Evolutionary conservation across 2,113 vertebrate species (phyloP).

Genomic region (Junco hyemalis): DNA sequence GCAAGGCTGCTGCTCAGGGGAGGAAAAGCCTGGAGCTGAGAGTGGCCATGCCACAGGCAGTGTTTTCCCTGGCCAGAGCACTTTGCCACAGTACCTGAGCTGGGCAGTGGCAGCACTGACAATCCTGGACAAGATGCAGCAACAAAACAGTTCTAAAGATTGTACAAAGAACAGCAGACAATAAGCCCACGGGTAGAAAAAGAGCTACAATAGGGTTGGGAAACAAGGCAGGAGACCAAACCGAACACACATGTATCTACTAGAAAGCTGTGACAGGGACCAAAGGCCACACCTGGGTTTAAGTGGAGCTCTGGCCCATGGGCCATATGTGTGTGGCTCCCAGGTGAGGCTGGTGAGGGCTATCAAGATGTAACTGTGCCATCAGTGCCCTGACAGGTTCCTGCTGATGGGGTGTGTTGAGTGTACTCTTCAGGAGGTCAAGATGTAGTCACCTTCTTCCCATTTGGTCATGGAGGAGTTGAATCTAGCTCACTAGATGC

Average conservation of each 20-base stretch:
- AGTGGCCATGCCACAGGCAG: rapidly evolving
- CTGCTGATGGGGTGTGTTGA: not conserved
- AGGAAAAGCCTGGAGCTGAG: not conserved
- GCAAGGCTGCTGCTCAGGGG: not conserved
- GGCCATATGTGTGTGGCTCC: too few relatives aligned
- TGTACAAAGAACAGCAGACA: not conserved
- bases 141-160: not conserved
- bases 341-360: not conserved
- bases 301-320: not conserved
- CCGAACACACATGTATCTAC: rapidly evolving
- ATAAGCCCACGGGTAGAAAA: not conserved
- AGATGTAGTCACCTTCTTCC: not conserved
- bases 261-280: not conserved
- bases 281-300: not conserved
- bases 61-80: not conserved
- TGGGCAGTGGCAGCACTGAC: not conserved
- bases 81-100: not conserved
- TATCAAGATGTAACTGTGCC: not conserved
- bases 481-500: not conserved
- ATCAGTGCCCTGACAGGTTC: not conserved
- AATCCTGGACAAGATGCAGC: not conserved
- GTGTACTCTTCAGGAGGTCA: not conserved
- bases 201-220: rapidly evolving
- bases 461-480: not conserved
- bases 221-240: not conserved